These are phyloP conservation scores for Triops cancriformis DNA, from an alignment of 1,140 invertebrate species.

Conservation along the genomic window DNA sequence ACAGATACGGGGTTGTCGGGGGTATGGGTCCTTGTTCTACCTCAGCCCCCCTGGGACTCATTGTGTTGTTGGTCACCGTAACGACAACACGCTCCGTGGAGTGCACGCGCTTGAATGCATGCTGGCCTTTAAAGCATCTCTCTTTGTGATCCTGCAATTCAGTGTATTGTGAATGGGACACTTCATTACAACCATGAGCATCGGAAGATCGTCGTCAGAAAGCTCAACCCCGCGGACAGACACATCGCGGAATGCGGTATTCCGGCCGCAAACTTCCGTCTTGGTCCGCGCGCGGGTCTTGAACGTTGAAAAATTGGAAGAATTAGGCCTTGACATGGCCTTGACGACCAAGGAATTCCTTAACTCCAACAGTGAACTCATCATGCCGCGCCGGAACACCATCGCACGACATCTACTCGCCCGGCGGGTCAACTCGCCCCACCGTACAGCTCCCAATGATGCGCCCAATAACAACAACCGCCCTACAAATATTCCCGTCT, in stretches of 20 bases:
- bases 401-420: constrained; percentile 24
- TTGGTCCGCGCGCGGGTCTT: constrained; percentile 48
- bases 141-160: too few relatives aligned
- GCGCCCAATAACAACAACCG: too few relatives aligned
- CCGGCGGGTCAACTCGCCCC: constrained; percentile 16
- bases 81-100: background rate
- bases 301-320: constrained; percentile 44
- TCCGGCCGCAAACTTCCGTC: constrained; percentile 48
- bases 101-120: background rate
- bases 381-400: constrained; percentile 29
- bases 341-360: constrained; percentile 38
- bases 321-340: constrained; percentile 49
- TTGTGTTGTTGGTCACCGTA: constrained; percentile 4
- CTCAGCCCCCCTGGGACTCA: background rate
- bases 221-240: background rate
- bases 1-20: background rate
- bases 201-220: background rate
- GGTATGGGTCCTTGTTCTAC: background rate
- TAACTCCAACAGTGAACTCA: constrained; percentile 33
- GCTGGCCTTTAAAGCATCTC: background rate
- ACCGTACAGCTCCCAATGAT: background rate
- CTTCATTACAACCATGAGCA: background rate
- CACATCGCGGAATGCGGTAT: background rate
- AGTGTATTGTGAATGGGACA: background rate
- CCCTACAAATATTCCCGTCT: too few relatives aligned